Evolutionary conservation across 2,113 vertebrate species (phyloP).

Genomic region (Pluvianellus socialis): DNA sequence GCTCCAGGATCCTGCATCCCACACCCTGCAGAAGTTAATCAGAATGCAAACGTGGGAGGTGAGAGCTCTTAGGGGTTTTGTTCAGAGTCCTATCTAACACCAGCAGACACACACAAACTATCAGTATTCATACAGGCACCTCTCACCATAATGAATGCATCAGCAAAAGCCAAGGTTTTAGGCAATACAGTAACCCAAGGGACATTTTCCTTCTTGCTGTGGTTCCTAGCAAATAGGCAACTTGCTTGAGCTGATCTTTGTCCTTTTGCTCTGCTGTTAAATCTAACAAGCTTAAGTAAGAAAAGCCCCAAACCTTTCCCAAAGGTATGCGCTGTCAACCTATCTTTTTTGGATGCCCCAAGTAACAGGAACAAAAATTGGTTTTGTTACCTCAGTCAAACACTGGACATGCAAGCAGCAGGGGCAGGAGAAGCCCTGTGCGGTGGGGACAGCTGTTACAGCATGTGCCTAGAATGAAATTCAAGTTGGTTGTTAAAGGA

Average conservation of each 20-base stretch:
- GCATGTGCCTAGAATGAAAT: background rate
- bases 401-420: background rate
- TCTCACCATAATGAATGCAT: background rate
- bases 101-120: background rate
- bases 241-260: background rate
- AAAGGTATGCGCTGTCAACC: accelerated
- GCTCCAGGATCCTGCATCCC: background rate
- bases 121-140: background rate
- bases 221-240: background rate
- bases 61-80: background rate
- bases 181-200: background rate
- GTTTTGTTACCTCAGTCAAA: background rate
- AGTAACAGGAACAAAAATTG: background rate
- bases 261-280: background rate
- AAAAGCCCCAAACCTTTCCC: background rate
- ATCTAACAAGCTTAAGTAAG: background rate
- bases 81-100: background rate
- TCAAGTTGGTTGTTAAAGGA: background rate
- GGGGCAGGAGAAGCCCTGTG: background rate
- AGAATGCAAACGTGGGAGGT: background rate
- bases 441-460: background rate
- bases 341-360: background rate
- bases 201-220: background rate
- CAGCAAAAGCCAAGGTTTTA: background rate
- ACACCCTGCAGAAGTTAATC: background rate